These are phyloP conservation scores for Eristalis pertinax DNA, from an alignment of 2,888 invertebrate species.

Conservation along the genomic window DNA sequence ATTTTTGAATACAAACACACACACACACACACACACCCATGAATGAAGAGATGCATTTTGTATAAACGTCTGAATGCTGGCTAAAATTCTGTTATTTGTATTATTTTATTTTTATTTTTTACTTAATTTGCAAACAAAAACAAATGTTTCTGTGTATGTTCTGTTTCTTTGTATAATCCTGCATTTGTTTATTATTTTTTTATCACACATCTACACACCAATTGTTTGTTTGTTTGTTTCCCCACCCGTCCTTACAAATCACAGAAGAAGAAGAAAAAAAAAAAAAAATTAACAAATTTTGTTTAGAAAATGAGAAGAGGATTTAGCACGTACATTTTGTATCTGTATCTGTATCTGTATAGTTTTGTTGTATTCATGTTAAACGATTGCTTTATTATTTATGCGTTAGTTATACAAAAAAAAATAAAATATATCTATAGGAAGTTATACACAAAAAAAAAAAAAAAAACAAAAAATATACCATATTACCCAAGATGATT, in stretches of 20 bases:
- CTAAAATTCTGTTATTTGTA: slow-evolving; percentile 40
- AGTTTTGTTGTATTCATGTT: slow-evolving; percentile 7
- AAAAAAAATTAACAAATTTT: not conserved
- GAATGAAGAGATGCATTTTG: slow-evolving; percentile 9
- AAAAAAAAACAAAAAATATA: not conserved
- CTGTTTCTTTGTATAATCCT: not conserved
- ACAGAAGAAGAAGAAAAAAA: no score
- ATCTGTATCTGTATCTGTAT: not conserved
- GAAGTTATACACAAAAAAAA: not conserved
- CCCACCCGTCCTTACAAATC: not conserved
- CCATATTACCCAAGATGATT: no score
- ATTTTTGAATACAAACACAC: slow-evolving; percentile 87
- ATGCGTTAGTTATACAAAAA: not conserved
- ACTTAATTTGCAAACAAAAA: not conserved
- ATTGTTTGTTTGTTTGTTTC: not conserved
- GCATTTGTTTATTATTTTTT: not conserved
- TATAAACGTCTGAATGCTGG: slow-evolving; percentile 17
- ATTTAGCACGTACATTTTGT: not conserved
- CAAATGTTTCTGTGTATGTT: no score
- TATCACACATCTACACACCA: not conserved
- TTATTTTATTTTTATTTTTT: slow-evolving; percentile 3
- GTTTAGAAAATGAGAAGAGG: not conserved
- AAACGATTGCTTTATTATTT: not conserved
- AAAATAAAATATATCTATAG: not conserved
- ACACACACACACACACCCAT: no score